Evolutionary conservation across 2,888 invertebrate genomes (phyloP).

Genomic region (Reticulitermes lucifugus): DNA sequence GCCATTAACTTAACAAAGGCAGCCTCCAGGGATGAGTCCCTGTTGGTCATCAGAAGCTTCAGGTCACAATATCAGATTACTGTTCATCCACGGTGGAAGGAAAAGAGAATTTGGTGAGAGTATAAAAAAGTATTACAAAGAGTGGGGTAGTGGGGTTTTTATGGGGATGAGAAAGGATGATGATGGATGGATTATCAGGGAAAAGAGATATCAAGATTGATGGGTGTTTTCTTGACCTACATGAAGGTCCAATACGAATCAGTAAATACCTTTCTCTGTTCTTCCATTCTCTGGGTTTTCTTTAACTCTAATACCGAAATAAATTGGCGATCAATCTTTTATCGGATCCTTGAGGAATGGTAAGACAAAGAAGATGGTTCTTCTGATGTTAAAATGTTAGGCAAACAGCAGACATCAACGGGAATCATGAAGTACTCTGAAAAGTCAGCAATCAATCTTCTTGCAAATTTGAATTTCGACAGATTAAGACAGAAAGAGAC

Average conservation of each 20-base stretch:
- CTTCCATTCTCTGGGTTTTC: background rate
- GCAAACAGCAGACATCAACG: background rate
- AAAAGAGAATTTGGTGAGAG: constrained; percentile 10
- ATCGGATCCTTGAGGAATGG: background rate
- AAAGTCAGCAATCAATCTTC: background rate
- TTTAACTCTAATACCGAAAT: background rate
- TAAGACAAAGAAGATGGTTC: constrained; percentile 8
- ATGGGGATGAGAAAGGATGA: constrained; percentile 2
- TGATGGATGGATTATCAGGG: constrained; percentile 22
- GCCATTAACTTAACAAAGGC: constrained; percentile 25
- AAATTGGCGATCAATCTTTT: constrained; percentile 5
- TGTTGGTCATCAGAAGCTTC: background rate
- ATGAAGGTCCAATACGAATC: constrained; percentile 6
- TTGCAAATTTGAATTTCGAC: constrained; percentile 12
- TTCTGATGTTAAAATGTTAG: background rate
- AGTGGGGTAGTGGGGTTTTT: background rate
- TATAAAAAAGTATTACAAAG: constrained; percentile 13
- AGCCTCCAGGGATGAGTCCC: background rate
- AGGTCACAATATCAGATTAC: constrained; percentile 9
- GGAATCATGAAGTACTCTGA: background rate
- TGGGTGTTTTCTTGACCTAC: constrained; percentile 22
- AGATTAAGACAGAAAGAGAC: background rate
- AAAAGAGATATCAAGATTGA: constrained; percentile 23
- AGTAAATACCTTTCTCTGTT: constrained; percentile 9
- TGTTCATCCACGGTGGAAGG: constrained; percentile 1